These are phyloP conservation scores for Centrocercus urophasianus DNA, from an alignment of 2,113 vertebrate species.

Conservation along the genomic window DNA sequence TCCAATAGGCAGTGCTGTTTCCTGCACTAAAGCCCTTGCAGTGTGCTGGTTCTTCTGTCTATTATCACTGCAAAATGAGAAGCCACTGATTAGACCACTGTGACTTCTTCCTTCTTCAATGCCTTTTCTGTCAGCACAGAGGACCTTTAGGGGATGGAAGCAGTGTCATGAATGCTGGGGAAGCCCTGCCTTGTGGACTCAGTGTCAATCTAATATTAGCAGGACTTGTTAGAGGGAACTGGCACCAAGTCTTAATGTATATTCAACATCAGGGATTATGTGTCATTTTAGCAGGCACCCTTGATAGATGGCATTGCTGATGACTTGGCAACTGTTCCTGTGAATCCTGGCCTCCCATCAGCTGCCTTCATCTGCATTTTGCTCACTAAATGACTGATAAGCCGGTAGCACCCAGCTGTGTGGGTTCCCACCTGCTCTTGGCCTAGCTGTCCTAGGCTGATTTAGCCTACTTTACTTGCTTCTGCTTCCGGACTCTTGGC, in stretches of 20 bases:
- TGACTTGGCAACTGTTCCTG: background rate
- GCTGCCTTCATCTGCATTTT: background rate
- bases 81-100: background rate
- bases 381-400: background rate
- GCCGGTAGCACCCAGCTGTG: background rate
- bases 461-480: background rate
- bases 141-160: background rate
- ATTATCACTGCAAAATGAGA: background rate
- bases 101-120: background rate
- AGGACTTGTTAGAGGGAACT: background rate
- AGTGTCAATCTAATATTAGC: background rate
- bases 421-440: background rate
- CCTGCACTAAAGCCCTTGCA: background rate
- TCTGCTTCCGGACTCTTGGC: background rate
- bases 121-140: background rate
- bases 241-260: background rate
- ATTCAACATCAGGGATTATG: background rate
- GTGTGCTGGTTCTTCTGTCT: background rate
- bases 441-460: background rate
- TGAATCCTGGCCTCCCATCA: background rate
- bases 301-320: background rate
- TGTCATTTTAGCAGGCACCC: background rate
- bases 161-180: background rate
- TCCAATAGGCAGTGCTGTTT: background rate
- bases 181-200: background rate